Conservation (phyloP, 2,113 vertebrate genomes). For the Nerophis ophidion region DNA sequence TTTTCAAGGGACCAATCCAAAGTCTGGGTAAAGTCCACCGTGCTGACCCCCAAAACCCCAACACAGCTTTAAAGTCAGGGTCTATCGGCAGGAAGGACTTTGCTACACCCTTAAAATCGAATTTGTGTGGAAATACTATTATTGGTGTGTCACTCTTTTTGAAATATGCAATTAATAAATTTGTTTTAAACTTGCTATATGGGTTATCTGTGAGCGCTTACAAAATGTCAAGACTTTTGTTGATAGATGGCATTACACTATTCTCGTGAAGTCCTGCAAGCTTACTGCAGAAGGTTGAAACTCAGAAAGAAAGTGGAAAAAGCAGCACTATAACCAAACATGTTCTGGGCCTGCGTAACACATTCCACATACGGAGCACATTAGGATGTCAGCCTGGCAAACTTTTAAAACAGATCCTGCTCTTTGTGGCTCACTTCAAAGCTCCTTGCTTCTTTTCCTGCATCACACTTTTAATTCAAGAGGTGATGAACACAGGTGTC, state of each 20-base stretch:
- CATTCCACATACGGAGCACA: constrained; percentile 75
- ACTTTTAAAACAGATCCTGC: constrained; percentile 33
- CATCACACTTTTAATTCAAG: constrained; percentile 4
- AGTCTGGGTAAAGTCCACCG: constrained; percentile 16
- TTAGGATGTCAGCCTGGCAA: constrained; percentile 50
- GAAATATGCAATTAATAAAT: constrained; percentile 76
- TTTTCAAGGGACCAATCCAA: constrained; percentile 56
- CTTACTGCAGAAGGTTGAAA: background rate
- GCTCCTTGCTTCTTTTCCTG: background rate
- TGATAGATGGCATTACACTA: too few relatives aligned
- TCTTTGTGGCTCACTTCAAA: constrained; percentile 2
- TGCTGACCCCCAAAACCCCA: constrained; percentile 15
- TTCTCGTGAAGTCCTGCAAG: background rate
- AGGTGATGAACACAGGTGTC: background rate
- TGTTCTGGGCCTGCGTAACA: constrained; percentile 40
- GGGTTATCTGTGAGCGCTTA: too few relatives aligned
- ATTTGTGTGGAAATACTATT: constrained; percentile 43
- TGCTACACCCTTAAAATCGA: constrained; percentile 27
- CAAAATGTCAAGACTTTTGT: too few relatives aligned
- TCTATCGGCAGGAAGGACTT: constrained; percentile 33
- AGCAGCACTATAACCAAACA: constrained; percentile 44
- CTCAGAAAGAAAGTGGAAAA: constrained; percentile 28
- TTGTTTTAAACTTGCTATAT: constrained; percentile 36
- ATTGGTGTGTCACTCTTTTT: constrained; percentile 47
- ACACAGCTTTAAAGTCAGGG: constrained; percentile 54